Evolutionary conservation across 2,113 vertebrate species (phyloP), one percentile per base, ranked within the genome.

Genomic region (Melospiza melodia): DNA sequence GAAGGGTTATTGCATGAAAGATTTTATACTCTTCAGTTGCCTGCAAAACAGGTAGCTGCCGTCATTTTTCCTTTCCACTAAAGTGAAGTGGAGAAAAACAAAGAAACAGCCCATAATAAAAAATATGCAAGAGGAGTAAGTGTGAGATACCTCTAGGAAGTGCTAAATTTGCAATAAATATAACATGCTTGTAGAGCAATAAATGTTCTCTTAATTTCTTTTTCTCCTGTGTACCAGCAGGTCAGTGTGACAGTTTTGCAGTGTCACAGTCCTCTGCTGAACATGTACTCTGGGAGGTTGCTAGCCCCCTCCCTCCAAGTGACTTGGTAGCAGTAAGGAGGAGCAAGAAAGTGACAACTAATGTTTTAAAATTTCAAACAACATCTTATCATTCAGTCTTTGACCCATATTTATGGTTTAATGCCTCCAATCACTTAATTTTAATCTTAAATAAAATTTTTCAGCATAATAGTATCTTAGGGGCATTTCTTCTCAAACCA

Each of bases 371-470:
- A 81, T 92, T 94, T 93, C 79, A 92, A 78, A 81, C 71, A 78
- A 72, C 71, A 44, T 88, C n/a, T 77, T 88, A 49, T 49, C 15
- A 2, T 93, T 81, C 68, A 48, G 51, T 93, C 86, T 95, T 88
- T 84, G 90, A 92, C 68, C 55, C 37, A 83, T 83, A 89, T 94
- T 96, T 95, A 58, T 73, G 80, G 46, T 84, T 86, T 94, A 92
- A 88, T 94, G 76, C 81, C 58, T 83, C 88, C 51, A 69, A 87
- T 97, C 59, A 58, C 62, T 96, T 96, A 74, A 89, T 91, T 92
- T 93, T 79, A 93, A 92, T 96, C 75, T 84, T 95, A 82, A 89
- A 92, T 92, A 91, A 51, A 31, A 11, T 68, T 91, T 94, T 95
- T 71, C 69, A 78, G 61, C 49, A 39, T 93, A 93, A 66, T 85